Evolutionary conservation across 2,888 invertebrate species (phyloP).

Genomic region (Steinernema hermaphroditum): DNA sequence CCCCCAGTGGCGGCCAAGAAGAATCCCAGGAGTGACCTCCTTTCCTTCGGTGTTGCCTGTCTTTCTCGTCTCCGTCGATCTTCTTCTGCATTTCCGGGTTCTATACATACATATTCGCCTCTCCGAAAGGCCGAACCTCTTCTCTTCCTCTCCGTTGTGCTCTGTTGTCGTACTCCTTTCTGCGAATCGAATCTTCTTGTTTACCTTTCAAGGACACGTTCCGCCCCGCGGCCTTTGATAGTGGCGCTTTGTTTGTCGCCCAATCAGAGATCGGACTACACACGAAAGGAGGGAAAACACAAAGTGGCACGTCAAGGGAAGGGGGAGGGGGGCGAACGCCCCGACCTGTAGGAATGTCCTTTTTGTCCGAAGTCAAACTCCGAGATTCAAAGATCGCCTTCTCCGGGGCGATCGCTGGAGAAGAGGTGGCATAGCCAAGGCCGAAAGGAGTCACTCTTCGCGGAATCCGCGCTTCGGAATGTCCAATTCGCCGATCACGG

Average conservation of each 20-base stretch:
- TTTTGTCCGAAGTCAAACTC: not conserved
- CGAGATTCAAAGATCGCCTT: not conserved
- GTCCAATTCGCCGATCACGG: not conserved
- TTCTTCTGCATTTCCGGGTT: constrained; percentile 7
- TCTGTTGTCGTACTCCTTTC: too few species aligned
- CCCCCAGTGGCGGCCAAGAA: not conserved
- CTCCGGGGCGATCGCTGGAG: not conserved
- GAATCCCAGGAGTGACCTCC: not conserved
- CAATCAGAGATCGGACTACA: not conserved
- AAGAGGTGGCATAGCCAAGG: not conserved
- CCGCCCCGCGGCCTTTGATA: not conserved
- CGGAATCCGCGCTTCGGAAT: not conserved
- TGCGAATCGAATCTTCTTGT: too few species aligned
- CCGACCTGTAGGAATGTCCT: not conserved
- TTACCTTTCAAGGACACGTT: not conserved
- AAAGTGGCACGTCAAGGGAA: not conserved
- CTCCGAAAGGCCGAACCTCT: too few species aligned
- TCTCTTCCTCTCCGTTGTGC: too few species aligned
- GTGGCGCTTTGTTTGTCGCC: not conserved
- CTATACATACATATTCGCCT: too few species aligned
- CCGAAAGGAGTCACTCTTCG: not conserved
- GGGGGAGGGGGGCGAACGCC: not conserved
- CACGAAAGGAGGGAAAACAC: not conserved
- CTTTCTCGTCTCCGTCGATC: not conserved
- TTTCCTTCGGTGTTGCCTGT: not conserved